Percentiles rank a stretch among this genome's conserved stretches.
Conservation (phyloP, 2,888 invertebrate species). For the Tethea ocularis region DNA sequence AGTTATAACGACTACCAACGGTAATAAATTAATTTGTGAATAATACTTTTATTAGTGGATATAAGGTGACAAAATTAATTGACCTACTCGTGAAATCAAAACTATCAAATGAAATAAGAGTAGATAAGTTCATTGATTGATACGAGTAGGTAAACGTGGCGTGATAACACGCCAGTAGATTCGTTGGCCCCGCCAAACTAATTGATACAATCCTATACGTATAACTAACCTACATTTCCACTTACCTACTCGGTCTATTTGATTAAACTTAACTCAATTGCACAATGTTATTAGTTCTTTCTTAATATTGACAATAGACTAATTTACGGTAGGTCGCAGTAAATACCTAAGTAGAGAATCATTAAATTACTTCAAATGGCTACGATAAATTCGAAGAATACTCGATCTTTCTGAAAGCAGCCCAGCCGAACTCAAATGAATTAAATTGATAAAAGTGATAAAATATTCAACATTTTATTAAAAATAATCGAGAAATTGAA, state of each 20-base stretch:
- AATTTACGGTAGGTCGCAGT: too few relatives aligned
- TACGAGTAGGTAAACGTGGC: constrained; percentile 24
- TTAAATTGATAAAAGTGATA: too few relatives aligned
- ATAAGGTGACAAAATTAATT: background rate
- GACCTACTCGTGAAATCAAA: constrained; percentile 1
- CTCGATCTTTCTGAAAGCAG: too few relatives aligned
- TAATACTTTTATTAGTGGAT: background rate
- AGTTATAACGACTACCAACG: too few relatives aligned
- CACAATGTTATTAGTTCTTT: background rate
- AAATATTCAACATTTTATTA: too few relatives aligned
- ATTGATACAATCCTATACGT: constrained; percentile 10
- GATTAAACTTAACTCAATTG: background rate
- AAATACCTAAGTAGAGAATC: too few relatives aligned
- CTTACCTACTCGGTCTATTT: background rate
- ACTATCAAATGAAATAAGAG: constrained; percentile 13
- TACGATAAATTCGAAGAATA: too few relatives aligned
- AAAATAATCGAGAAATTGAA: too few relatives aligned
- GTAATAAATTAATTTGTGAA: too few relatives aligned
- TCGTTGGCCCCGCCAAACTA: constrained; percentile 11
- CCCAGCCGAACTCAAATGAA: too few relatives aligned
- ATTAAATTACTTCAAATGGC: too few relatives aligned
- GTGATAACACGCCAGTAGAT: constrained; percentile 31
- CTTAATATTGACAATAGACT: too few relatives aligned
- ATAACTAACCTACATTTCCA: constrained; percentile 8
- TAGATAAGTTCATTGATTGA: constrained; percentile 13